Percentiles rank a stretch among this genome's conserved stretches.
These are phyloP conservation scores for Lordiphosa mommai DNA, from an alignment of 1,140 invertebrate species.

Conservation along the genomic window DNA sequence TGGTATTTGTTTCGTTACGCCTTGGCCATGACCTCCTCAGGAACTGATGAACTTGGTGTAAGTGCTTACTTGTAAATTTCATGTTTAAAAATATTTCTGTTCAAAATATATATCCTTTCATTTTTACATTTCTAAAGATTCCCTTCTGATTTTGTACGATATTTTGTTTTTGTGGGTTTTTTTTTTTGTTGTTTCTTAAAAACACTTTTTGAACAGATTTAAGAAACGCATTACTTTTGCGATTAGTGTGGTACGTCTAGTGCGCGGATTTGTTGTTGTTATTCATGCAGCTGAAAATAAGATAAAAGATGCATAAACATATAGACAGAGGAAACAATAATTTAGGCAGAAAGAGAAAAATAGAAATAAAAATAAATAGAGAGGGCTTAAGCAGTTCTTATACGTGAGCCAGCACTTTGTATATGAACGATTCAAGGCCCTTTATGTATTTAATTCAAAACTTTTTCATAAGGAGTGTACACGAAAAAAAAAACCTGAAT, in stretches of 20 bases:
- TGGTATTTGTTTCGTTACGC: slow-evolving; percentile 29
- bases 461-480: too few relatives aligned
- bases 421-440: too few relatives aligned
- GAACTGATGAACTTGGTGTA: slow-evolving; percentile 57
- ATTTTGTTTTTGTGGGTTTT: slow-evolving; percentile 21
- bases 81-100: slow-evolving; percentile 41
- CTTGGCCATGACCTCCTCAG: slow-evolving; percentile 36
- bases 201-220: slow-evolving; percentile 77
- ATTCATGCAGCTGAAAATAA: slow-evolving; percentile 79
- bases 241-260: slow-evolving; percentile 74
- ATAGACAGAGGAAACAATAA: slow-evolving; percentile 37
- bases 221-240: slow-evolving; percentile 74
- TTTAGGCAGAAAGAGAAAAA: slow-evolving; percentile 4
- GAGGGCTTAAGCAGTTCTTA: neutral
- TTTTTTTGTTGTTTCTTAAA: slow-evolving; percentile 48
- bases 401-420: too few relatives aligned
- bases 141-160: slow-evolving; percentile 37
- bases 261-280: slow-evolving; percentile 76
- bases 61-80: slow-evolving; percentile 40
- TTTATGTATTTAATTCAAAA: too few relatives aligned
- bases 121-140: slow-evolving; percentile 24
- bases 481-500: too few relatives aligned
- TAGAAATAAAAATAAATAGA: slow-evolving; percentile 1
- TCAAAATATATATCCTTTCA: slow-evolving; percentile 25
- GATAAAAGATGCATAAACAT: slow-evolving; percentile 55